phyloP scores from a whole-genome alignment of 2,113 vertebrate genomes.

The Vombatus ursinus region DNA sequence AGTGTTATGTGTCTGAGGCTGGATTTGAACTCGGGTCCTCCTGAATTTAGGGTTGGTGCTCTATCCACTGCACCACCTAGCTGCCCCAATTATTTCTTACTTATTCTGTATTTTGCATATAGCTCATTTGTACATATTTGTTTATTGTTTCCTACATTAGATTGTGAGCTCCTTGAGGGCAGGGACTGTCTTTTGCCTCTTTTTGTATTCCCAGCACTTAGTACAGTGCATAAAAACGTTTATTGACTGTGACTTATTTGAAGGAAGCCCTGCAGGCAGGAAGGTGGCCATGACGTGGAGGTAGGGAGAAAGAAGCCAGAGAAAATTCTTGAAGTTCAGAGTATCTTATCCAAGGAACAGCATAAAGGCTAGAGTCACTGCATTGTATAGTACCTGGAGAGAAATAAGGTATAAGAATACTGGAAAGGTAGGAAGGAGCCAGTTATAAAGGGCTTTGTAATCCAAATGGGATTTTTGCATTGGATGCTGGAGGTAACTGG shows the following conservation, averaged over 20 bases:
- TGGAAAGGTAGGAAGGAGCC: background rate
- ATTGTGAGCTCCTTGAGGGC: background rate
- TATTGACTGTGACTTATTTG: background rate
- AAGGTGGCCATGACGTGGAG: too few relatives aligned
- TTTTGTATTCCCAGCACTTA: background rate
- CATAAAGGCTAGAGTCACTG: background rate
- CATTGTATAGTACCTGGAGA: background rate
- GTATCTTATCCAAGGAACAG: background rate
- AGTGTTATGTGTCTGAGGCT: too few relatives aligned
- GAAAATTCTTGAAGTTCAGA: background rate
- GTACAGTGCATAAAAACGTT: background rate
- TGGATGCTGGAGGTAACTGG: background rate
- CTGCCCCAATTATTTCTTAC: too few relatives aligned
- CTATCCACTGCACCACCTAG: too few relatives aligned
- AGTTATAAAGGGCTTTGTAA: background rate
- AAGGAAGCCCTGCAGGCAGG: background rate
- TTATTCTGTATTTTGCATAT: background rate
- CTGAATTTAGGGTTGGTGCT: too few relatives aligned
- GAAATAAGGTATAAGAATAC: background rate
- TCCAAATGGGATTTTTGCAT: background rate
- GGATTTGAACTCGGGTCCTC: too few relatives aligned
- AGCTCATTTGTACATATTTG: background rate
- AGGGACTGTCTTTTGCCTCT: background rate
- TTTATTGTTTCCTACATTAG: background rate
- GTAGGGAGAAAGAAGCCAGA: background rate